These are phyloP conservation scores for Synodontis membranacea DNA, from an alignment of 2,113 vertebrate genomes.

Conservation along the genomic window DNA sequence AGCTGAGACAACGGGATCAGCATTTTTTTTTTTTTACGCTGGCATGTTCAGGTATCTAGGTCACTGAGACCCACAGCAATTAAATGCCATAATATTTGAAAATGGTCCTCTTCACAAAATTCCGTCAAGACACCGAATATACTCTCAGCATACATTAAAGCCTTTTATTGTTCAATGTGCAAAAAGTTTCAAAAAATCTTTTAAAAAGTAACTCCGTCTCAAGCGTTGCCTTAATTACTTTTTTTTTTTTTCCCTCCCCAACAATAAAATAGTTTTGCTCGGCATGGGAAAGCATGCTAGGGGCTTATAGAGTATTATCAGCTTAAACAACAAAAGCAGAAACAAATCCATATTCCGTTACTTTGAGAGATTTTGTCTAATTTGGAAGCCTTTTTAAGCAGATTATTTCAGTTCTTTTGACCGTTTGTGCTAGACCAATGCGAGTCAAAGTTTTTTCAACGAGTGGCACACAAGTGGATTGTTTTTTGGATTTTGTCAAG, in stretches of 20 bases:
- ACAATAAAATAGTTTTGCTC: not conserved
- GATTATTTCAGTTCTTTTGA: slow-evolving; percentile 20
- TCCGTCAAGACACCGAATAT: slow-evolving; percentile 28
- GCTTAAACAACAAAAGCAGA: slow-evolving; percentile 31
- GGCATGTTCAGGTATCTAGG: slow-evolving; percentile 34
- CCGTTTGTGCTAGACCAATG: not conserved
- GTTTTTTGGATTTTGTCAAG: not conserved
- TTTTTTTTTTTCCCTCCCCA: not conserved
- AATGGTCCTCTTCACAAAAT: slow-evolving; percentile 26
- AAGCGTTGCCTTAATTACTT: not conserved
- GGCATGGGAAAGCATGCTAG: not conserved
- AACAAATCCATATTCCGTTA: slow-evolving; percentile 16
- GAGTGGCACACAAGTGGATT: not conserved
- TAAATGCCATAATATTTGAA: slow-evolving; percentile 41
- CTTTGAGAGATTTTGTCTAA: slow-evolving; percentile 4
- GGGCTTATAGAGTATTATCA: slow-evolving; percentile 4
- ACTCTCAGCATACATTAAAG: slow-evolving; percentile 3
- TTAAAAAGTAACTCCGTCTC: not conserved
- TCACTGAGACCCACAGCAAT: slow-evolving; percentile 39
- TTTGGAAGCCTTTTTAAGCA: slow-evolving; percentile 3
- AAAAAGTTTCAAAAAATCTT: not conserved
- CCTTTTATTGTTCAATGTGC: not conserved
- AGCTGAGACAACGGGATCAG: not conserved
- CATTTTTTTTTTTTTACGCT: not conserved
- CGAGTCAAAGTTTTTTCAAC: slow-evolving; percentile 3